Evolutionary conservation across 1,140 invertebrate species (phyloP), one percentile per base, ranked within the genome.

Genomic region (Hermatobates lingyangjiaoensis): DNA sequence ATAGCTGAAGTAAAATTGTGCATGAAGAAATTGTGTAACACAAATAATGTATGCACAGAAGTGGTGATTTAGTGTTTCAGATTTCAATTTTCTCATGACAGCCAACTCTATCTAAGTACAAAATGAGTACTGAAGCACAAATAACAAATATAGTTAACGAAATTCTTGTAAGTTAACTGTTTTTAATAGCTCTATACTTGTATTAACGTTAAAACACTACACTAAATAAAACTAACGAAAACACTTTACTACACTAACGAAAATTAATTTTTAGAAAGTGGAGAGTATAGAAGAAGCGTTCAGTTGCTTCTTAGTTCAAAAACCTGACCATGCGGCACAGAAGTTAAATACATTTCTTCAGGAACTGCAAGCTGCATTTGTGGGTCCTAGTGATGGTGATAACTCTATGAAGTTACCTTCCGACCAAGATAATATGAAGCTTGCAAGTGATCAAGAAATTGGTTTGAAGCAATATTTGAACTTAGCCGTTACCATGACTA

Each of bases 211-310:
- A 28, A 45, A 27, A 25, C 3, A 34, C 21, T 49, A 54, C 10
- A 49, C n/a, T 30, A 30, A 25, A 23, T 21, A 48, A 12, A 15
- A 2, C 15, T 3, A 20, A 40, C 4, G 20, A 40, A 25, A 25
- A n/a, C 18, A 34, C 30, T 12, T 18, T 34, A 34, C 30, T 34
- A 34, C 10, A 18, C 10, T 34, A 18, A 34, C 18, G 10, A 34
- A 34, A 18, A 18, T 28, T 27, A 39, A 23, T 50, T 68, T 66
- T 50, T 61, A 87, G 80, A 77, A 74, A 67, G 80, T 86, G 2
- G 84, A 90, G 62, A 71, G 76, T 1, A 79, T 90, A 40, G 86
- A 90, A 62, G 85, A 88, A 66, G 83, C 83, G 0, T 91, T 92
- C 59, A 83, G 81, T 64, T 84, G 81, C 59, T 86, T 84, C 60